Conservation (phyloP, 2,797 vertebrate species). For the Epinephelus coioides region DNA sequence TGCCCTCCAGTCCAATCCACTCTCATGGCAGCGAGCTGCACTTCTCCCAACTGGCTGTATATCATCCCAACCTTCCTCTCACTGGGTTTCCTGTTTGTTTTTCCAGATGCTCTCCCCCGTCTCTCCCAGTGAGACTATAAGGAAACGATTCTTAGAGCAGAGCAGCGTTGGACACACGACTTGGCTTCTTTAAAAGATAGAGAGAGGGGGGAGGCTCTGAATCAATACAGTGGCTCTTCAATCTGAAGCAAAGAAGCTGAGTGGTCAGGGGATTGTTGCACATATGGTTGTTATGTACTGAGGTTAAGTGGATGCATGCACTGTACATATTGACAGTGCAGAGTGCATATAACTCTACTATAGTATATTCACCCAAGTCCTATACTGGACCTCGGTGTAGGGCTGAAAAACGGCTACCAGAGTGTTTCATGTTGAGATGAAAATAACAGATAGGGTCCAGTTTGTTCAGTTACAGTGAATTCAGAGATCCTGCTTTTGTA, state of each 20-base stretch:
- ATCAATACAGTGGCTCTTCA: conserved; percentile 77
- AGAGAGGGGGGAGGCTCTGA: conserved; percentile 52
- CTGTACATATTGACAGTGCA: conserved; percentile 72
- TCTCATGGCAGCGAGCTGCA: conserved; percentile 63
- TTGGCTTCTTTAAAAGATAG: conserved; percentile 61
- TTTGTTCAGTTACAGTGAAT: conserved; percentile 19
- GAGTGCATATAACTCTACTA: conserved; percentile 59
- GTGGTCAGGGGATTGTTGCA: conserved; percentile 68
- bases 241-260: conserved; percentile 73
- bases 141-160: conserved; percentile 71
- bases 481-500: conserved; percentile 19
- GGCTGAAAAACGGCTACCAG: conserved; percentile 8
- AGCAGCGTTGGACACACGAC: conserved; percentile 63
- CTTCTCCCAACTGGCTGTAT: conserved; percentile 75
- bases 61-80: conserved; percentile 79
- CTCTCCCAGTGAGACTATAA: conserved; percentile 78
- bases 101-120: conserved; percentile 82
- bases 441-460: conserved; percentile 22
- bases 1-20: conserved; percentile 71
- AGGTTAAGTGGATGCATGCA: conserved; percentile 74
- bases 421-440: conserved; percentile 7
- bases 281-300: conserved; percentile 69
- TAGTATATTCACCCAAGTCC: conserved; percentile 45
- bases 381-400: conserved; percentile 18
- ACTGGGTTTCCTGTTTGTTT: conserved; percentile 84